Evolutionary conservation across 2,797 vertebrate species (phyloP), one percentile per base, ranked within the genome.

Genomic region (Rhadinocentrus ornatus): DNA sequence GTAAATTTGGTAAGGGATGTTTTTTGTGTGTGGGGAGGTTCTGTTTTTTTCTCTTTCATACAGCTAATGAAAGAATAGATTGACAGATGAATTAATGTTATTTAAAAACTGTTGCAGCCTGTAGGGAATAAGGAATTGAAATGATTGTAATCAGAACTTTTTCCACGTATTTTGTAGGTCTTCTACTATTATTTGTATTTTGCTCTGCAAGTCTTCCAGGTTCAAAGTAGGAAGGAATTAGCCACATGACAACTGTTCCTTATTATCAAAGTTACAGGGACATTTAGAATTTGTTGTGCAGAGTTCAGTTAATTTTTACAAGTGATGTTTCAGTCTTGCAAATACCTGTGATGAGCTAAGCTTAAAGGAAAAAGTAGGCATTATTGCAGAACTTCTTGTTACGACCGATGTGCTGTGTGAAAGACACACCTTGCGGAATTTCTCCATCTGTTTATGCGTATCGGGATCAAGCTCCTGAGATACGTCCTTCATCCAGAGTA

Each of bases 401-500:
- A 2, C 2, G 24, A 18, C 26, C 0, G 4, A 3, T 26, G 39
- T n/a, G 12, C 12, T 50, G 2, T 61, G 31, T 32, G 44, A 75
- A 89, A 35, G 52, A 78, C 94, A 16, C 91, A 99, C 98, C 97
- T 98, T 99, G 64, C 98, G 94, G 86, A 99, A 99, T 80, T 98
- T 99, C 86, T 99, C 98, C 97, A 99, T 98, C 90, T 99, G 98
- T 71, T 99, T 99, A 71, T 95, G 95, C 8, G 97, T 96, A 84
- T 99, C 98, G 2, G 98, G 98, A 82, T 99, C 97, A 54, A 99
- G 93, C 85, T 99, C 98, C 89, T 98, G 98, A 53, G 98, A 99
- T 15, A 98, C 95, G 2, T 99, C 98, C 91, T 99, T 99, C 98
- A 99, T 99, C 98, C 98, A 99, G 0, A 99, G 94, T 1, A 99